Evolutionary conservation across 2,797 vertebrate genomes (phyloP), one percentile per base, ranked within the genome.

Genomic region (Hippoglossus hippoglossus): DNA sequence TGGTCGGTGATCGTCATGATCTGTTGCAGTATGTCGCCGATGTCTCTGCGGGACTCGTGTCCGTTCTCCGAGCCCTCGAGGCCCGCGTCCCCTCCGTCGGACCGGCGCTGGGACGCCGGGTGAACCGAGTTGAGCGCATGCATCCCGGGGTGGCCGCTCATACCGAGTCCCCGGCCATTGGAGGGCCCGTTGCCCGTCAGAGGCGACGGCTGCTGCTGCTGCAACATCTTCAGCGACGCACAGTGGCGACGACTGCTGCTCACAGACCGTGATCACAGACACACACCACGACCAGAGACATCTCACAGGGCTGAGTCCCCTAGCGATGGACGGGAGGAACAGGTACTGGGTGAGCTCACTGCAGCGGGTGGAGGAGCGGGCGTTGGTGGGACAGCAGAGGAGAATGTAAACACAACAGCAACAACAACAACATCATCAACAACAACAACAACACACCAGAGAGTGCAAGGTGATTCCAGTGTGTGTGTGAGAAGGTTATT

Each of bases 1-100:
- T 98, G 97, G 95, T 98, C 96, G 64, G 97, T 97, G 87, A 98
- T 98, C 85, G 96, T 98, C 97, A 98, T 97, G 82, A 98, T 98
- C 88, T 97, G 97, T 87, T 98, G 97, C 85, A 98, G 90, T 85
- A 98, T 97, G 88, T 97, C 97, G 3, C 96, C 96, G 39, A 97
- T 97, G 82, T 97, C 96, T 90, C 96, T 91, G 88, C 96, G 95
- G 90, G 79, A 89, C 90, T 96, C 96, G 4, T 94, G 95, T 84
- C 96, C 96, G 78, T 95, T 95, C 60, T 96, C 96, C 8, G 93
- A 87, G 76, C 93, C 92, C 73, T 96, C 96, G 66, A 95, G 95
- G 93, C 94, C 94, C 92, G 94, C 72, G 69, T 93, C 93, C 39
- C 90, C 93, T 58, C 90, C 94, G 36, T 93, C 94, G 60, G 92